Evolutionary conservation across 2,888 invertebrate genomes (phyloP).

Genomic region (Uropetala carovei): DNA sequence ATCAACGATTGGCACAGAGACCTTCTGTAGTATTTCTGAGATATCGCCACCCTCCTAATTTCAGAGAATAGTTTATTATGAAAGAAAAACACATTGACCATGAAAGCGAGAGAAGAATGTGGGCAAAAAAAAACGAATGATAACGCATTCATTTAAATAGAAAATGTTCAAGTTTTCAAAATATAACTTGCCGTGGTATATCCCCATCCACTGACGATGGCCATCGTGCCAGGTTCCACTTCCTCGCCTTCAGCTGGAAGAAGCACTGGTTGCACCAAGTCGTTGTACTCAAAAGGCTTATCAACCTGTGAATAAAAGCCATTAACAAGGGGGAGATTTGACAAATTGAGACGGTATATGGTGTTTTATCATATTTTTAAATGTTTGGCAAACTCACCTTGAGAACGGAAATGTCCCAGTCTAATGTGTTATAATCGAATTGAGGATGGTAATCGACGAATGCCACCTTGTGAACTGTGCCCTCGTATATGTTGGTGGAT

Average conservation of each 20-base stretch:
- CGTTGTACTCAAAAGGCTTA: not conserved
- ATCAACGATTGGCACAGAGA: not conserved
- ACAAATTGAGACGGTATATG: not conserved
- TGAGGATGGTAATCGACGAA: not conserved
- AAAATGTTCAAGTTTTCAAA: not conserved
- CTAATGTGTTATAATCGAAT: not conserved
- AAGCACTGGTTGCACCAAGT: not conserved
- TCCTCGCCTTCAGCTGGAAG: not conserved
- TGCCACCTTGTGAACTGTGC: not conserved
- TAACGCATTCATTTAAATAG: too few relatives aligned
- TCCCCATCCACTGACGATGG: constrained; percentile 19
- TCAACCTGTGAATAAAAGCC: not conserved
- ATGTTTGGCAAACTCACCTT: not conserved
- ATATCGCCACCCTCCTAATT: not conserved
- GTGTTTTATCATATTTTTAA: not conserved
- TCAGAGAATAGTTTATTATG: not conserved
- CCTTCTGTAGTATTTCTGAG: constrained; percentile 71
- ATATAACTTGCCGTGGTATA: not conserved
- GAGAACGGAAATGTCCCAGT: constrained; percentile 59
- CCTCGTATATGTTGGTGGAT: not conserved
- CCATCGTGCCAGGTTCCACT: not conserved
- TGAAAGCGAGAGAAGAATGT: too few relatives aligned
- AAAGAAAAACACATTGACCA: not conserved
- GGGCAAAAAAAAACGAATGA: too few relatives aligned
- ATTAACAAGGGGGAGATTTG: not conserved